A percentile compares a stretch with the other conserved stretches of the same genome.
Evolutionary conservation across 2,113 vertebrate species (phyloP).

Genomic region (Bombycilla garrulus): DNA sequence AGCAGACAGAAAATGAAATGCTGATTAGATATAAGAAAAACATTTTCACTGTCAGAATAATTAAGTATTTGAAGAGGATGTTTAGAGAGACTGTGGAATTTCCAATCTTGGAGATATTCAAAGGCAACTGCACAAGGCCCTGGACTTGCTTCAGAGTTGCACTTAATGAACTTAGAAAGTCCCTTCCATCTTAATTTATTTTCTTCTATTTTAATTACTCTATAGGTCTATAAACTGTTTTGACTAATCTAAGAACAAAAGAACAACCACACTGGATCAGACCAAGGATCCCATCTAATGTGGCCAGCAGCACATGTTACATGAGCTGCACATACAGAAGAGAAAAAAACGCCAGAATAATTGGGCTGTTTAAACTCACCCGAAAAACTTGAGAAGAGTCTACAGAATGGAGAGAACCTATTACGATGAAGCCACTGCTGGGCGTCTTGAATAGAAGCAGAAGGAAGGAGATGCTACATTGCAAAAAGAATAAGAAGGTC

Average conservation of each 20-base stretch:
- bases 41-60: background rate
- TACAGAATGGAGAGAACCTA: conserved; percentile 89
- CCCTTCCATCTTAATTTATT: background rate
- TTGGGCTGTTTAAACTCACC: conserved; percentile 72
- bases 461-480: conserved; percentile 87
- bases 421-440: conserved; percentile 92
- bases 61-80: background rate
- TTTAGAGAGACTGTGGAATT: background rate
- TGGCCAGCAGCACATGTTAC: conserved; percentile 5
- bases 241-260: background rate
- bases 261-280: background rate
- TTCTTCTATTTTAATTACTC: background rate
- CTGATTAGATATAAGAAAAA: background rate
- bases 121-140: background rate
- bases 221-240: background rate
- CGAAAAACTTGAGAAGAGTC: conserved; percentile 91
- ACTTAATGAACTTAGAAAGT: background rate
- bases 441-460: conserved; percentile 86
- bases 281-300: background rate
- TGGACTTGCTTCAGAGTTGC: background rate
- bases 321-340: background rate
- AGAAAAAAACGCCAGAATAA: background rate
- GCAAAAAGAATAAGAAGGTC: conserved; percentile 82
- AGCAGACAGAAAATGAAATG: background rate
- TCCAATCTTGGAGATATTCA: background rate